phyloP scores from a whole-genome alignment of 2,797 vertebrate genomes.

The Alauda arvensis region DNA sequence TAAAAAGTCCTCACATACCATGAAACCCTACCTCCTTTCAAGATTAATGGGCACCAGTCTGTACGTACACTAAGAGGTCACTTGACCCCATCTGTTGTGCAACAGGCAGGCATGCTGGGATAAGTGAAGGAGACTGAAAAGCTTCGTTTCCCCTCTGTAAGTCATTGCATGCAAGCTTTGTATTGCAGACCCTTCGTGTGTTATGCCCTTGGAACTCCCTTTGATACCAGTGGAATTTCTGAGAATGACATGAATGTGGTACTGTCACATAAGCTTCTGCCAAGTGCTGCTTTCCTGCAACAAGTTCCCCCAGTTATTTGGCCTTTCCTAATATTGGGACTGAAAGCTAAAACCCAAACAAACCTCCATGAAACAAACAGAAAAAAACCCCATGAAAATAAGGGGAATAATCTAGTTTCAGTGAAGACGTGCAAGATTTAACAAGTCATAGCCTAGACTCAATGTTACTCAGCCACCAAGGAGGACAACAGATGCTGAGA shows the following conservation, averaged over 20 bases:
- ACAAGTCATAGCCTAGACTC: neutral
- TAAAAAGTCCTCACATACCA: neutral
- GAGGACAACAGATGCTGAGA: neutral
- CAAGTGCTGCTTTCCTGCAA: neutral
- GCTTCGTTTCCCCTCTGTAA: neutral
- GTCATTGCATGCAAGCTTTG: neutral
- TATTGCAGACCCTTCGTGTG: fast-evolving
- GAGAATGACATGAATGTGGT: fast-evolving
- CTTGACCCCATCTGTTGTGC: neutral
- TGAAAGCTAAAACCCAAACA: neutral
- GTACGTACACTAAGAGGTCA: neutral
- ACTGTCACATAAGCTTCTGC: neutral
- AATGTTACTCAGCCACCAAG: neutral
- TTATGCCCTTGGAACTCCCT: neutral
- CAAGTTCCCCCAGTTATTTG: neutral
- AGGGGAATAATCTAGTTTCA: neutral
- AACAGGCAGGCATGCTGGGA: neutral
- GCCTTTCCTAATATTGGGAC: neutral
- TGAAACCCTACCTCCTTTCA: constrained; percentile 1
- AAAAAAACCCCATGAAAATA: neutral
- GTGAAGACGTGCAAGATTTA: fast-evolving
- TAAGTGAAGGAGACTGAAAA: neutral
- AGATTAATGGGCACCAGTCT: constrained; percentile 8
- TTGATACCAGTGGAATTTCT: neutral
- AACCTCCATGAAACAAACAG: neutral